Percentiles rank a stretch among this genome's conserved stretches.
phyloP scores from a whole-genome alignment of 92 coral and sea anemone species.

The Muricea muricata region DNA sequence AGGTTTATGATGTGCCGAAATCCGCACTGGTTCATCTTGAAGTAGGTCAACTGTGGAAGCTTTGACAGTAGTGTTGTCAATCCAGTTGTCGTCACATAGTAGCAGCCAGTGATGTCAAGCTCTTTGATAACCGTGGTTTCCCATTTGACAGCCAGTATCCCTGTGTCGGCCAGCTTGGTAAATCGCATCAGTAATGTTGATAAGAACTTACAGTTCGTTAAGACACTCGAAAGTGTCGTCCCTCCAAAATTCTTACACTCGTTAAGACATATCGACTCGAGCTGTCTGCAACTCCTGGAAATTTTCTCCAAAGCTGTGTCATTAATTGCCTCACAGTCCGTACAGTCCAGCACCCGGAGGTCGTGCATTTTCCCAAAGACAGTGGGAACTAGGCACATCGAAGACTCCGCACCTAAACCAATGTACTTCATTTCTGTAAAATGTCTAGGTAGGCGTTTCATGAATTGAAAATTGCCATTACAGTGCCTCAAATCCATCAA shows the following conservation, averaged over 20 bases:
- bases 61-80: conserved; percentile 86
- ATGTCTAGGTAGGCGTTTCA: conserved; percentile 97
- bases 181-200: conserved; percentile 94
- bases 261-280: conserved; percentile 95
- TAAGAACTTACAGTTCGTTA: conserved; percentile 76
- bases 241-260: conserved; percentile 98
- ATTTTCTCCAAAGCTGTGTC: conserved; percentile 92
- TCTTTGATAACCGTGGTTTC: conserved; percentile 82
- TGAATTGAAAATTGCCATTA: conserved; percentile 95
- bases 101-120: conserved; percentile 97
- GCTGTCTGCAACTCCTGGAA: conserved; percentile 87
- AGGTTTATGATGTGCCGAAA: conserved; percentile 94
- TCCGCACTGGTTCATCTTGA: conserved; percentile 99
- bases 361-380: conserved; percentile 94
- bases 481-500: conserved; percentile 95
- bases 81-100: conserved; percentile 96
- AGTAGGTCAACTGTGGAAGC: conserved; percentile 85
- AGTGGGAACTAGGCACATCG: conserved; percentile 85
- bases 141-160: conserved; percentile 92
- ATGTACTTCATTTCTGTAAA: conserved; percentile 93
- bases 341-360: conserved; percentile 87
- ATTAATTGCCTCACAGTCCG: conserved; percentile 87
- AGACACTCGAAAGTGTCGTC: conserved; percentile 76
- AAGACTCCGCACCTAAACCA: conserved; percentile 93
- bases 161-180: conserved; percentile 87